Conservation (phyloP, 2,888 invertebrate species). For the Parnassius smintheus region DNA sequence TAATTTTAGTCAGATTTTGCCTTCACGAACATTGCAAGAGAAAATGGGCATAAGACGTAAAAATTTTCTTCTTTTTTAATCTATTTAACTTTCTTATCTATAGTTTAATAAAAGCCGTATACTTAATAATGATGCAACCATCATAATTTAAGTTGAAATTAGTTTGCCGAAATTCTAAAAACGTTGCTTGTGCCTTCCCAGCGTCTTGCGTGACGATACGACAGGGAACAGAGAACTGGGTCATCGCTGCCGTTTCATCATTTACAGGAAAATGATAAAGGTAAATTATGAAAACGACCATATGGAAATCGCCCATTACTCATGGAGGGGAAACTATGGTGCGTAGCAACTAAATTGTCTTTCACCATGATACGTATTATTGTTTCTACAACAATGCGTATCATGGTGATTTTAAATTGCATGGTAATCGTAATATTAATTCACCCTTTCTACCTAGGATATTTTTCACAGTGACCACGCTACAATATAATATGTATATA, state of each 20-base stretch:
- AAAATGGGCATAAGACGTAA: no score
- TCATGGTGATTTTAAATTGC: background rate
- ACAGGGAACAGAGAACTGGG: conserved; percentile 58
- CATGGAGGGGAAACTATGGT: conserved; percentile 14
- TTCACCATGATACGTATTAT: background rate
- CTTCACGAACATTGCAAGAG: no score
- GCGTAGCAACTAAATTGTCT: conserved; percentile 10
- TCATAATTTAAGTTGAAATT: conserved; percentile 38
- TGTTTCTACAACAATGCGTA: no score
- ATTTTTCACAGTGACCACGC: no score
- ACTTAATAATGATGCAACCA: background rate
- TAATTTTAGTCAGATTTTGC: no score
- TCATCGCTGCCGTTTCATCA: conserved; percentile 55
- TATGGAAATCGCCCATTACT: conserved; percentile 15
- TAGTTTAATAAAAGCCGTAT: conserved; percentile 5
- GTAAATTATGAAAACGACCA: conserved; percentile 51
- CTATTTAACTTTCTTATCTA: conserved; percentile 12
- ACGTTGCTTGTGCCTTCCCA: conserved; percentile 35
- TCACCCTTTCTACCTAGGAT: no score
- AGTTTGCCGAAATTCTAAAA: conserved; percentile 32
- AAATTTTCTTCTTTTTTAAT: no score
- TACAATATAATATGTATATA: no score
- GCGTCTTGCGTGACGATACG: conserved; percentile 54
- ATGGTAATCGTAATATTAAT: no score
- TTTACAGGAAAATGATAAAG: conserved; percentile 67